Percentiles rank a stretch among this genome's conserved stretches.
Conservation (phyloP, 2,797 vertebrate genomes). For the Furcifer pardalis region DNA sequence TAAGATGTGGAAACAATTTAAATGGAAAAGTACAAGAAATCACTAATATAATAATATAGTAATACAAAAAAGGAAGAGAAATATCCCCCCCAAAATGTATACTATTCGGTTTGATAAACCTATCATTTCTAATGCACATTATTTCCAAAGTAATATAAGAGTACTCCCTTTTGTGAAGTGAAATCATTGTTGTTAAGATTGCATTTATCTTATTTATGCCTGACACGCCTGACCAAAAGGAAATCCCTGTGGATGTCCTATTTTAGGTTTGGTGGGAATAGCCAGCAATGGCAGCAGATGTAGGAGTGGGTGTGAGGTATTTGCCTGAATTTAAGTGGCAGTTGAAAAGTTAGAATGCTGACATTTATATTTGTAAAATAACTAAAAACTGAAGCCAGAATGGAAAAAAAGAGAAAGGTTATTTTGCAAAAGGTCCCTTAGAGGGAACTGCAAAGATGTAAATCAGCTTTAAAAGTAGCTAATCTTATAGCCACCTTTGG, state of each 20-base stretch:
- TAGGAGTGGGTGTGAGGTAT: not conserved
- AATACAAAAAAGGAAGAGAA: not conserved
- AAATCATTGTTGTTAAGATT: fast-evolving
- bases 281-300: not conserved
- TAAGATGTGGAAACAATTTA: not conserved
- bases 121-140: no score
- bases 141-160: no score
- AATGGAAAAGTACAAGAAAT: not conserved
- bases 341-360: not conserved
- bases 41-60: not conserved
- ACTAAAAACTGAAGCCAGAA: not conserved
- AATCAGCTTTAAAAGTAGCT: conserved; percentile 11
- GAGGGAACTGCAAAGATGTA: not conserved
- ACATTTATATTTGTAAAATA: not conserved
- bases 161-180: no score
- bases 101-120: no score
- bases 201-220: conserved; percentile 23
- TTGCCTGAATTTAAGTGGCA: not conserved
- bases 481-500: conserved; percentile 5
- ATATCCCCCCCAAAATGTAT: no score
- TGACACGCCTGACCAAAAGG: not conserved
- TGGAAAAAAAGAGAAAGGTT: not conserved
- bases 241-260: conserved; percentile 22
- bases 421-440: not conserved
- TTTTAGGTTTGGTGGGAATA: not conserved